Conservation (phyloP, 2,113 vertebrate genomes). For the Cyphomyrus plagiostoma region DNA sequence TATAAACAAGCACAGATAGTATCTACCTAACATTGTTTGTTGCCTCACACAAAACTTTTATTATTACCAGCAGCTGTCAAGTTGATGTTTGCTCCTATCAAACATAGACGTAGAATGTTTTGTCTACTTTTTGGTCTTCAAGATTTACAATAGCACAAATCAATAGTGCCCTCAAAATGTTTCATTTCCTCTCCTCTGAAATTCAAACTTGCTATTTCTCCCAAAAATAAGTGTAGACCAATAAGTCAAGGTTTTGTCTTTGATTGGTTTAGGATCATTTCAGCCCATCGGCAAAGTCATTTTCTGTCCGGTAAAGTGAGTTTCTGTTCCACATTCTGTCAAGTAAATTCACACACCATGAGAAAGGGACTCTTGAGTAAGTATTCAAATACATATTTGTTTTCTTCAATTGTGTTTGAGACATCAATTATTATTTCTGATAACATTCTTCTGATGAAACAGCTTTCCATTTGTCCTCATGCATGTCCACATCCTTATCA, state of each 20-base stretch:
- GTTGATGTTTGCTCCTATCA: background rate
- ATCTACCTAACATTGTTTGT: background rate
- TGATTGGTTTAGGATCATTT: background rate
- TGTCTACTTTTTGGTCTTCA: background rate
- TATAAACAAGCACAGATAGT: background rate
- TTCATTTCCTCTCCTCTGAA: background rate
- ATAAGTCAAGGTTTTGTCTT: background rate
- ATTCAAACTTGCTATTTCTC: background rate
- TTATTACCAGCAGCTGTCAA: background rate
- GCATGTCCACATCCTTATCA: background rate
- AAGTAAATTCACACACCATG: background rate
- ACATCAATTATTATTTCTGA: background rate
- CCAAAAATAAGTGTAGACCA: background rate
- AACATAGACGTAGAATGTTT: background rate
- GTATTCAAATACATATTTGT: background rate
- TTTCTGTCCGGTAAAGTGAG: background rate
- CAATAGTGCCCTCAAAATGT: background rate
- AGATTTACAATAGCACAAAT: background rate
- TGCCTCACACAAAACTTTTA: background rate
- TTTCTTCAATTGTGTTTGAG: background rate
- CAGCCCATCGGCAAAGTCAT: background rate
- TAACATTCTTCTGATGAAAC: background rate
- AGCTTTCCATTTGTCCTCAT: background rate
- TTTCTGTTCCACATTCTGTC: background rate
- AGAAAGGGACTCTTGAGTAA: background rate